Percentiles rank a stretch among this genome's conserved stretches.
Evolutionary conservation across 2,797 vertebrate species (phyloP).

Genomic region (Clarias laeviceps): DNA sequence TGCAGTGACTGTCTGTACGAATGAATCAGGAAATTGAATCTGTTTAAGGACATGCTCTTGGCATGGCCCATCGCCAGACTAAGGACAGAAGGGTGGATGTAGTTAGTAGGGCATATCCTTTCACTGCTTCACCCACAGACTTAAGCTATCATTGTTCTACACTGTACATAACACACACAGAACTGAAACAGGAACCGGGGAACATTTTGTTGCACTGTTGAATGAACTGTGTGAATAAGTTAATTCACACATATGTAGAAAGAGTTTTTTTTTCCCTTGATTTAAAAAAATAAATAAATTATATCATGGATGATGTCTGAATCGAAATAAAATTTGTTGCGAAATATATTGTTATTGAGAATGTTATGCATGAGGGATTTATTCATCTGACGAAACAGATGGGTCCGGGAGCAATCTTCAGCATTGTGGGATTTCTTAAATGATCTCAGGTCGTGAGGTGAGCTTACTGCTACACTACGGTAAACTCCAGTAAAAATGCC

Average conservation of each 20-base stretch:
- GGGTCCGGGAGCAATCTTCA: neutral
- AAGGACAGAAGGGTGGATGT: conserved; percentile 74
- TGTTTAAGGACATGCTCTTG: conserved; percentile 48
- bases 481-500: conserved; percentile 27
- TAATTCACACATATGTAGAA: conserved; percentile 11
- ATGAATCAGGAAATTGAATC: conserved; percentile 56
- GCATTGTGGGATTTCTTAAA: conserved; percentile 2
- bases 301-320: neutral
- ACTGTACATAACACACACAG: conserved; percentile 31
- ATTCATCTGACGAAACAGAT: neutral
- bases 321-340: neutral
- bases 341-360: no score
- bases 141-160: conserved; percentile 43
- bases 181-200: conserved; percentile 27
- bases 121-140: conserved; percentile 58
- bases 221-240: conserved; percentile 2
- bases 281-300: neutral
- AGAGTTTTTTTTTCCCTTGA: neutral
- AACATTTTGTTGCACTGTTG: conserved; percentile 15
- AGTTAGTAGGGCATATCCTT: conserved; percentile 76
- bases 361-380: neutral
- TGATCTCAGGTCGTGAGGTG: conserved; percentile 16
- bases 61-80: conserved; percentile 70
- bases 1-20: conserved; percentile 52
- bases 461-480: conserved; percentile 6